Conservation (phyloP, 2,888 invertebrate genomes). For the Drosophila conformis region DNA sequence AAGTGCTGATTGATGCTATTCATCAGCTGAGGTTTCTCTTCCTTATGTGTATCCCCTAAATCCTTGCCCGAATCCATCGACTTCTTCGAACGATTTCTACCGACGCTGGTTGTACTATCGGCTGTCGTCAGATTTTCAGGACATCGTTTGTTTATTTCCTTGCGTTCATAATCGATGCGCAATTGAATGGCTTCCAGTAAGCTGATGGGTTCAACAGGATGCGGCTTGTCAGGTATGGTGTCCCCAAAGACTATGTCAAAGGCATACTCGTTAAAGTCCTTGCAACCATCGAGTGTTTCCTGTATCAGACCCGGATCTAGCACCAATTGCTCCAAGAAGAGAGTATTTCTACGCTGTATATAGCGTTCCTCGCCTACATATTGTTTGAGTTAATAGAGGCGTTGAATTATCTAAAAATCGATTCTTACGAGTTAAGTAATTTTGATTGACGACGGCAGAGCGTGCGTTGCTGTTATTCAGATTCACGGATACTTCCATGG, state of each 20-base stretch:
- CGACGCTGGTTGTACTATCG: slow-evolving; percentile 8
- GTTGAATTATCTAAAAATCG: slow-evolving; percentile 18
- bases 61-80: neutral
- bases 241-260: slow-evolving; percentile 54
- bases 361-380: slow-evolving; percentile 48
- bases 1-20: slow-evolving; percentile 59
- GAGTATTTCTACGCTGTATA: slow-evolving; percentile 22
- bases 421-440: neutral
- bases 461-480: neutral
- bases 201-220: slow-evolving; percentile 68
- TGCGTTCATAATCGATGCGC: slow-evolving; percentile 70
- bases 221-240: slow-evolving; percentile 39
- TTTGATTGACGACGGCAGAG: neutral
- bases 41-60: neutral
- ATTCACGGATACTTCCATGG: neutral
- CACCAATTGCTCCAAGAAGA: slow-evolving; percentile 59
- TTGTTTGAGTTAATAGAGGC: neutral
- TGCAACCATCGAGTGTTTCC: slow-evolving; percentile 55
- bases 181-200: slow-evolving; percentile 75
- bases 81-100: neutral
- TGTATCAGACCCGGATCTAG: slow-evolving; percentile 76
- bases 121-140: neutral
- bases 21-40: too few relatives aligned
- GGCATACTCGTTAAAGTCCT: slow-evolving; percentile 67
- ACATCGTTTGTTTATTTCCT: slow-evolving; percentile 36